Evolutionary conservation across 2,113 vertebrate species (phyloP), one percentile per base, ranked within the genome.

Genomic region (Rhinolophus ferrumequinum): DNA sequence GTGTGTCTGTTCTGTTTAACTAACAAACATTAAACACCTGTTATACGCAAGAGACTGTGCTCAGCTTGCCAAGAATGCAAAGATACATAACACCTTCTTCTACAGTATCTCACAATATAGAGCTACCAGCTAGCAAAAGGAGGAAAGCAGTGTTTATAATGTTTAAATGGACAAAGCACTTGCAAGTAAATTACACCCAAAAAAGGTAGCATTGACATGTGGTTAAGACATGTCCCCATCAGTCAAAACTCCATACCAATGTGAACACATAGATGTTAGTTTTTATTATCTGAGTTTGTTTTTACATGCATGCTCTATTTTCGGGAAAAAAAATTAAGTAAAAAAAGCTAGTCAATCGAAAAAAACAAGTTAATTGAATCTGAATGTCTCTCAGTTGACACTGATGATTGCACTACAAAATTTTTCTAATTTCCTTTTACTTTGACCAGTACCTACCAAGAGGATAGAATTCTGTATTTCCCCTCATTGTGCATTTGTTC

Each of bases 21-120:
- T 54, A 92, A 92, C 38, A 93, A 76, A 62, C 13, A 56, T 77
- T 85, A 93, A 93, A 85, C 33, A 93, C 54, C 82, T 93, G 28
- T 58, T 94, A n/a, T 28, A 26, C 38, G 47, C 26, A 86, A 89
- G 26, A 10, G 18, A 33, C 28, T 73, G 19, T 50, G 64, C 30
- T 91, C 62, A 60, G 60, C 16, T 79, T 58, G 7, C 58, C 50
- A 89, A 35, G 54, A 93, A 81, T 15, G 28, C n/a, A 93, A 90
- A 77, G 52, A 66, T 11, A 52, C 41, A 2, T 41, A 4, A 79
- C 16, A 77, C 19, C 8, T 73, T 28, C 3, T 86, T 79, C 15
- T 11, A 18, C 10, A 35, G 11, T 11, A 62, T 33, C 44, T 73
- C 16, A 52, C 8, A 35, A 10, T 38, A 7, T 0, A 64, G 19